Percentiles rank a stretch among this genome's conserved stretches.
phyloP scores from a whole-genome alignment of 2,797 vertebrate species.

The Cynopterus sphinx region DNA sequence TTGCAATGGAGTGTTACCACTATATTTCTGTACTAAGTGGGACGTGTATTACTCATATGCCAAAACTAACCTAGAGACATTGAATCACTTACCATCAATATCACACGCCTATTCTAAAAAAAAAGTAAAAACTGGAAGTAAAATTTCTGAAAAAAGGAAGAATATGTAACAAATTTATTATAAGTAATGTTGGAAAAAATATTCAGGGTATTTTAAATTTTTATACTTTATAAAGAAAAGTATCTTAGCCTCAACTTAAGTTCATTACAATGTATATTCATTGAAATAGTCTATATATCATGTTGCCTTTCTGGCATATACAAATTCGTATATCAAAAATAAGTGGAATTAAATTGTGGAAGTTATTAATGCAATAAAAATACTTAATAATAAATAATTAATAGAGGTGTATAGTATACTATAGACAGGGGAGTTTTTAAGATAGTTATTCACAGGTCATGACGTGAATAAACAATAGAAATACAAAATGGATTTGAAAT shows the following conservation, averaged over 20 bases:
- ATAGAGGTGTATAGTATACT: not conserved
- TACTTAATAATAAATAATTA: not conserved
- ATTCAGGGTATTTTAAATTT: not conserved
- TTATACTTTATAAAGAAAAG: not conserved
- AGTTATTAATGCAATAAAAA: not conserved
- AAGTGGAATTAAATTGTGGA: not conserved
- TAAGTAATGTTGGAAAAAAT: not conserved
- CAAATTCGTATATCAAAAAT: not conserved
- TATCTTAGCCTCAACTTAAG: not conserved
- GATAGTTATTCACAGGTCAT: not conserved
- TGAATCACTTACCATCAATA: not conserved
- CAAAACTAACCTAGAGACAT: not conserved
- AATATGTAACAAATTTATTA: not conserved
- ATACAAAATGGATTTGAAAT: not conserved
- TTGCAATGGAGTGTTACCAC: not conserved
- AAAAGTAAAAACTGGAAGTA: not conserved
- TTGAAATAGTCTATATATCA: not conserved
- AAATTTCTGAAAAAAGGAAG: not conserved
- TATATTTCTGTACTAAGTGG: not conserved
- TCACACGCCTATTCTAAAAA: not conserved
- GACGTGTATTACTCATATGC: not conserved
- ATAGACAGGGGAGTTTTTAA: not conserved
- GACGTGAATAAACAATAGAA: not conserved
- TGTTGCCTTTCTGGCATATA: not conserved
- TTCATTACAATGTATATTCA: not conserved